phyloP scores from a whole-genome alignment of 2,888 invertebrate species.

The Bugula neritina region DNA sequence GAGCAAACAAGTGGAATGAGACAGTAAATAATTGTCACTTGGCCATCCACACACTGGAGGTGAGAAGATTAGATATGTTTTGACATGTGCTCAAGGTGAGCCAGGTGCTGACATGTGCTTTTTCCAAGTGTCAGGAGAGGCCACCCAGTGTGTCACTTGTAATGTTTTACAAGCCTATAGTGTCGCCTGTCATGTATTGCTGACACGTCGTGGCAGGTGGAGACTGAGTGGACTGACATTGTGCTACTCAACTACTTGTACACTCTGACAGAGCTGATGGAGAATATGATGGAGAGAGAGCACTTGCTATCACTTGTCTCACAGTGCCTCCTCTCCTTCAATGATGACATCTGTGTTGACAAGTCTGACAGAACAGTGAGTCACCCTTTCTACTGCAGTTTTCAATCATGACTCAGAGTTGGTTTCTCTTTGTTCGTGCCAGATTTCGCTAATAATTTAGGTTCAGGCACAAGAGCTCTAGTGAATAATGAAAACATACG shows the following conservation, averaged over 20 bases:
- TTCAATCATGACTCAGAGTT: neutral
- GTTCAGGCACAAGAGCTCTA: too few species aligned
- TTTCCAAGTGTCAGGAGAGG: too few species aligned
- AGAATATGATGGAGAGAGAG: slow-evolving; percentile 21
- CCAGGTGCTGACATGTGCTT: too few species aligned
- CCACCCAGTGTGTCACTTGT: too few species aligned
- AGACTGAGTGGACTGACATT: slow-evolving; percentile 11
- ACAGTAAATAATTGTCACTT: slow-evolving; percentile 10
- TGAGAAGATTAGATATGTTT: too few species aligned
- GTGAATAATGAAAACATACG: too few species aligned
- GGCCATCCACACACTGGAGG: neutral
- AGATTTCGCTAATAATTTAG: neutral
- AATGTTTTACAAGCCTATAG: too few species aligned
- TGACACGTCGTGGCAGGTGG: too few species aligned
- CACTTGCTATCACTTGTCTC: neutral
- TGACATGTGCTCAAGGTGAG: too few species aligned
- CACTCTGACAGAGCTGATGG: slow-evolving; percentile 14
- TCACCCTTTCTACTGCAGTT: neutral
- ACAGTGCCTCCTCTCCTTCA: neutral
- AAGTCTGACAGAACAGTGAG: neutral
- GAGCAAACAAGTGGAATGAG: slow-evolving; percentile 10
- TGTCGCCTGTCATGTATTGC: too few species aligned
- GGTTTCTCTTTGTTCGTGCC: neutral
- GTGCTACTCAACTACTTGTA: slow-evolving; percentile 1
- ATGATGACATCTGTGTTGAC: slow-evolving; percentile 10